phyloP scores from a whole-genome alignment of 2,888 invertebrate genomes.

The Chloromyia formosa region DNA sequence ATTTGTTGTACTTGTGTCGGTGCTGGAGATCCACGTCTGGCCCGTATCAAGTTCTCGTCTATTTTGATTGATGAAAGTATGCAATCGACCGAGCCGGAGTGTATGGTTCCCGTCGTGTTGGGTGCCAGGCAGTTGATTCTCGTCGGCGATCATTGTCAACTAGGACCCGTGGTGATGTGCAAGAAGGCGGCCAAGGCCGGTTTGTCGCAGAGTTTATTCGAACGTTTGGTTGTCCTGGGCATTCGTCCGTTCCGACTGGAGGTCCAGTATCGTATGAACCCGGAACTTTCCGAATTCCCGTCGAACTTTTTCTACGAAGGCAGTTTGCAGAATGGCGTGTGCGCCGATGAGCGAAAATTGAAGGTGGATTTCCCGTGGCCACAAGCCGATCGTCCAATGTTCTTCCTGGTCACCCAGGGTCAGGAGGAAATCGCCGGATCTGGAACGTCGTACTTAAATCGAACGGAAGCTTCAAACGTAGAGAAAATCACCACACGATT shows the following conservation, averaged over 20 bases:
- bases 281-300: constrained; percentile 95
- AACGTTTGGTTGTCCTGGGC: constrained; percentile 94
- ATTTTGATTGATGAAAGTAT: constrained; percentile 97
- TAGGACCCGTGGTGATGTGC: constrained; percentile 99
- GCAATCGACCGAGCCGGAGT: constrained; percentile 97
- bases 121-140: constrained; percentile 97
- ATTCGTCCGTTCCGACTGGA: constrained; percentile 96
- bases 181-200: constrained; percentile 98
- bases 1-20: constrained; percentile 99
- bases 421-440: constrained; percentile 99
- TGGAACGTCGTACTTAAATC: constrained; percentile 97
- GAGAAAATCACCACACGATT: constrained; percentile 97
- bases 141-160: constrained; percentile 98
- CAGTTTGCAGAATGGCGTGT: constrained; percentile 97
- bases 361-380: constrained; percentile 99
- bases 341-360: constrained; percentile 92
- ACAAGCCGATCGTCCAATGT: constrained; percentile 94
- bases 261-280: constrained; percentile 99
- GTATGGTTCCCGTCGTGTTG: constrained; percentile 98
- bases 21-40: constrained; percentile 95
- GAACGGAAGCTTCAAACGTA: constrained; percentile 98
- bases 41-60: constrained; percentile 92
- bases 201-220: constrained; percentile 95
- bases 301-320: constrained; percentile 99
- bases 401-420: constrained; percentile 97